These are phyloP conservation scores for Anoncus sp. DNA, from an alignment of 2,888 invertebrate species.

Conservation along the genomic window DNA sequence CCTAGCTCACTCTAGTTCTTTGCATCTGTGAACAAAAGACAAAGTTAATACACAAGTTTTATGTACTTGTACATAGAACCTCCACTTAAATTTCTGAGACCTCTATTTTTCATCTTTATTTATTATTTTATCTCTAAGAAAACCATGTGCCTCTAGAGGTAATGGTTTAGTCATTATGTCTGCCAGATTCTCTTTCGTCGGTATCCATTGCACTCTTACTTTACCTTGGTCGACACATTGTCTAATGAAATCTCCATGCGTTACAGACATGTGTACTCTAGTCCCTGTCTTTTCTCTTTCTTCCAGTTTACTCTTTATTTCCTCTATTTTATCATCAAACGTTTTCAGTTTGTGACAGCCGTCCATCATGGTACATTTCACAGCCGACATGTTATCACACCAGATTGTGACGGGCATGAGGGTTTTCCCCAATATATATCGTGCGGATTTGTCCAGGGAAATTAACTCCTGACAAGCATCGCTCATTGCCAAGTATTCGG, in stretches of 20 bases:
- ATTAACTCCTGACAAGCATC: slow-evolving; percentile 62
- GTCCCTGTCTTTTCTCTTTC: slow-evolving; percentile 57
- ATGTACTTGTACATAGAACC: no score
- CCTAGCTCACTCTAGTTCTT: no score
- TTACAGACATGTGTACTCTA: slow-evolving; percentile 61
- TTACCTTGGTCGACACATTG: slow-evolving; percentile 61
- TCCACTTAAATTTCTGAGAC: no score
- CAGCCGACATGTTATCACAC: slow-evolving; percentile 50
- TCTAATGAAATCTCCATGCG: slow-evolving; percentile 64
- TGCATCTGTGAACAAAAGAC: no score
- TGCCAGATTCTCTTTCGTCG: slow-evolving; percentile 57
- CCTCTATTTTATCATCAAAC: slow-evolving; percentile 43
- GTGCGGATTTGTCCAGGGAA: slow-evolving; percentile 58
- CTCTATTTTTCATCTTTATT: no score
- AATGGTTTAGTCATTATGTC: slow-evolving; percentile 63
- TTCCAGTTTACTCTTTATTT: slow-evolving; percentile 42
- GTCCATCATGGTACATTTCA: slow-evolving; percentile 58
- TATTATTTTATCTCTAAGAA: no score
- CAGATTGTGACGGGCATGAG: slow-evolving; percentile 44
- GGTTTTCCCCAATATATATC: slow-evolving; percentile 53
- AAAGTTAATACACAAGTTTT: no score
- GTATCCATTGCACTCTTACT: slow-evolving; percentile 61
- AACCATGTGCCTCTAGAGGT: neutral
- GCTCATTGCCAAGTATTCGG: slow-evolving; percentile 66
- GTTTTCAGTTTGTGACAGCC: slow-evolving; percentile 63